These are phyloP conservation scores for Takifugu bimaculatus DNA, from an alignment of 2,113 vertebrate genomes.

Conservation along the genomic window DNA sequence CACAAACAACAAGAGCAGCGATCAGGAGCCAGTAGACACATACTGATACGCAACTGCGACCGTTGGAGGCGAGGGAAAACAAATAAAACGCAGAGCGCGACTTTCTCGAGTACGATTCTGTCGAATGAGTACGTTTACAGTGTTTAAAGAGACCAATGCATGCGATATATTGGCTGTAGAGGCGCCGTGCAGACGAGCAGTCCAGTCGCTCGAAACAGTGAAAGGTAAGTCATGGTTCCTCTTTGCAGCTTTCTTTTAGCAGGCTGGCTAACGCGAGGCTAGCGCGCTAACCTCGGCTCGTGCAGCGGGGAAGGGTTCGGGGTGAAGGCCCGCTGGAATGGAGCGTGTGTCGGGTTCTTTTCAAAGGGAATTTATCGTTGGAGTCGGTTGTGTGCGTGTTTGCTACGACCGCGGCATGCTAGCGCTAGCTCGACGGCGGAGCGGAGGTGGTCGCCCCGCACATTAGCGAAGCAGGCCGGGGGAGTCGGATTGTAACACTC, in stretches of 20 bases:
- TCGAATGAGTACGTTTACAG: conserved; percentile 69
- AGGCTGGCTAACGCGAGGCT: conserved; percentile 42
- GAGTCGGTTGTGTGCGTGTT: neutral
- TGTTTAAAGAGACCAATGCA: conserved; percentile 68
- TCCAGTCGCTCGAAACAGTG: conserved; percentile 65
- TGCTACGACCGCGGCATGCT: conserved; percentile 16
- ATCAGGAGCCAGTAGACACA: conserved; percentile 68
- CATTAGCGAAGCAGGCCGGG: conserved; percentile 54
- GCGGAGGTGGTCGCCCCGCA: conserved; percentile 46
- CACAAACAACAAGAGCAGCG: conserved; percentile 86
- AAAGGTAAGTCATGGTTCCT: conserved; percentile 74
- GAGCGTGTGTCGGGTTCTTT: rapidly evolving
- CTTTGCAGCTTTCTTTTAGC: conserved; percentile 52
- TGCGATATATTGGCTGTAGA: conserved; percentile 60
- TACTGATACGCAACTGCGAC: conserved; percentile 76
- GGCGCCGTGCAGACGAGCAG: conserved; percentile 53
- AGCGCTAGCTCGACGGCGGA: conserved; percentile 26
- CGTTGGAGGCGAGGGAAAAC: conserved; percentile 67
- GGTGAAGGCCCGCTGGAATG: neutral
- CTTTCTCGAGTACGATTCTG: conserved; percentile 66
- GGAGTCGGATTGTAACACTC: conserved; percentile 50
- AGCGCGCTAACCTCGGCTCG: conserved; percentile 39
- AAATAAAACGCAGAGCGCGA: conserved; percentile 59
- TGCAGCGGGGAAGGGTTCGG: conserved; percentile 11
- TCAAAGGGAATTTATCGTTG: too few species aligned